Percentiles rank a stretch among this genome's conserved stretches.
phyloP scores from a whole-genome alignment of 1,140 invertebrate species.

The Anoplophora glabripennis region DNA sequence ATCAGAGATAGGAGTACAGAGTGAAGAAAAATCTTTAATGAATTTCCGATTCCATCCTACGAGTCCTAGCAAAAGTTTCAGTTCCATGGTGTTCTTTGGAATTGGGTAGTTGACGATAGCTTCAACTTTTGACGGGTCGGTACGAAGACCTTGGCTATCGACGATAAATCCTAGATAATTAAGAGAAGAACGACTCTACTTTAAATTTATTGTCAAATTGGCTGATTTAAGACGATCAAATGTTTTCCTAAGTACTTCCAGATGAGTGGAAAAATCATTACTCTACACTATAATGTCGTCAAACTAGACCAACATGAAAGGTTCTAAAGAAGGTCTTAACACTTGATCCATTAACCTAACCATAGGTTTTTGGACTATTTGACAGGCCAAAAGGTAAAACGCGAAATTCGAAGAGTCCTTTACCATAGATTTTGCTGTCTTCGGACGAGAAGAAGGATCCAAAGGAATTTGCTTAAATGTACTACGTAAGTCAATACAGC shows the following conservation, averaged over 20 bases:
- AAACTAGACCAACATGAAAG: too few relatives aligned
- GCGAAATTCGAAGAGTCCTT: too few relatives aligned
- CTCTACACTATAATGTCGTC: background rate
- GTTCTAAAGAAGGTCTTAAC: too few relatives aligned
- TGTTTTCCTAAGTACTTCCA: background rate
- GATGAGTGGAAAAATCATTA: background rate
- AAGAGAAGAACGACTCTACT: conserved; percentile 4
- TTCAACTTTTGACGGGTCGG: conserved; percentile 13
- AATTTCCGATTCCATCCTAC: conserved; percentile 21
- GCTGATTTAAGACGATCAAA: background rate
- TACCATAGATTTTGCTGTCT: too few relatives aligned
- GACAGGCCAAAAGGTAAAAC: too few relatives aligned
- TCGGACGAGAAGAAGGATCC: too few relatives aligned
- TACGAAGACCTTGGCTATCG: conserved; percentile 3
- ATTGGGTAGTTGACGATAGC: conserved; percentile 43
- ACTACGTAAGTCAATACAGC: too few relatives aligned
- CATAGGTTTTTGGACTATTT: too few relatives aligned
- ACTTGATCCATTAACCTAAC: too few relatives aligned
- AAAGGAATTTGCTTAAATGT: too few relatives aligned
- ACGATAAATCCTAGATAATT: conserved; percentile 16
- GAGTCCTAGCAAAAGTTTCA: conserved; percentile 19
- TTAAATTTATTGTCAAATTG: background rate
- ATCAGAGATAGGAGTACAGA: conserved; percentile 25
- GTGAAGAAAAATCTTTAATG: conserved; percentile 14
- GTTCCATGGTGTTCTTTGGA: conserved; percentile 31